Percentiles rank a stretch among this genome's conserved stretches.
phyloP scores from a whole-genome alignment of 2,888 invertebrate species.

The Pachymerium ferrugineum region DNA sequence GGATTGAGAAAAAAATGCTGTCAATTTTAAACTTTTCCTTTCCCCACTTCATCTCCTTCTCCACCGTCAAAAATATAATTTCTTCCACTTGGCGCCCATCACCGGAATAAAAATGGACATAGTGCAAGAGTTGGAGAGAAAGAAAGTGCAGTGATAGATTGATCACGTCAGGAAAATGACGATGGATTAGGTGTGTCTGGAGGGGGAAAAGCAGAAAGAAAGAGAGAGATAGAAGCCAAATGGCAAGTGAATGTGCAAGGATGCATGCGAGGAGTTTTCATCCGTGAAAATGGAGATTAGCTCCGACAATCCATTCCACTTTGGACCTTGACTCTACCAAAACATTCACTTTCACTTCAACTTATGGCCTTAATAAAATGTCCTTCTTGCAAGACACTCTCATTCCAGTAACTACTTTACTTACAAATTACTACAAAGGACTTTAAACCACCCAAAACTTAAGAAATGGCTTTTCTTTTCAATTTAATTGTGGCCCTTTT shows the following conservation, averaged over 20 bases:
- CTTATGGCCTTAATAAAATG: slow-evolving; percentile 16
- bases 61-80: slow-evolving; percentile 1
- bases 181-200: slow-evolving; percentile 21
- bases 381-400: not conserved
- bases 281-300: slow-evolving; percentile 21
- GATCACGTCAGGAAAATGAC: slow-evolving; percentile 11
- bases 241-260: slow-evolving; percentile 18
- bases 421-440: not conserved
- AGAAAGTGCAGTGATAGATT: slow-evolving; percentile 18
- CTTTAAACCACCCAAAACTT: not conserved
- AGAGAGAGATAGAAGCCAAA: not conserved
- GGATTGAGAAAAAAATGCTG: not conserved
- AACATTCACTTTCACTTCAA: slow-evolving; percentile 10
- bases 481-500: not conserved
- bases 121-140: not conserved
- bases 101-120: not conserved
- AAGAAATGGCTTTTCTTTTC: not conserved
- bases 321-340: slow-evolving; percentile 1
- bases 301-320: slow-evolving; percentile 21
- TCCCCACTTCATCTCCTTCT: not conserved
- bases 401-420: not conserved
- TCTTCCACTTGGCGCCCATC: not conserved
- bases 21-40: not conserved
- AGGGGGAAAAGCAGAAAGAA: not conserved
- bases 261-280: slow-evolving; percentile 15